Evolutionary conservation across 2,113 vertebrate genomes (phyloP), one percentile per base, ranked within the genome.

Genomic region (Petrocephalus zakoni): DNA sequence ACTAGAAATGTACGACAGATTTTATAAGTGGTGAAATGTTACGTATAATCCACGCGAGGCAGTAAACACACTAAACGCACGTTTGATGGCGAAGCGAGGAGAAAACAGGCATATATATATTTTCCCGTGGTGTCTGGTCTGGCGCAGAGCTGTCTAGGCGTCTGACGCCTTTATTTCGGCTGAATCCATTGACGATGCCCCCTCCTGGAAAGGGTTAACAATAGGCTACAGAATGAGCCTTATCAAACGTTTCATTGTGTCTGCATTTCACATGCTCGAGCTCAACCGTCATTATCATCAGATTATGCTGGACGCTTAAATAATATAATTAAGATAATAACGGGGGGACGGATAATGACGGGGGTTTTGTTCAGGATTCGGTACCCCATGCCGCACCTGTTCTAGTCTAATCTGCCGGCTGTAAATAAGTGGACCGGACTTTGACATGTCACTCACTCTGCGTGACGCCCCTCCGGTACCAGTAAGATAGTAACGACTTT

Each of bases 251-350:
- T 78, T 88, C 68, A 90, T 87, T 88, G 55, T 88, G 82, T 55
- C 88, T 29, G 68, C 25, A 55, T 89, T 86, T 81, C 88, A 87
- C 46, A 56, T 75, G 29, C 84, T 84, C 83, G 85, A 29, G 51
- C 88, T 85, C 64, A 81, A 87, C 68, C 46, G 85, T 64, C 88
- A 92, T 89, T 89, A 90, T 91, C 92, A 91, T 90, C 72, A 89
- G 85, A 90, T 88, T 55, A 87, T 90, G 91, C 91, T 34, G 92
- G 93, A 94, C 92, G 81, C 64, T 53, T 82, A 93, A 94, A 94
- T 94, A 51, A 90, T 94, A 88, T 93, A 94, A 95, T 95, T 94
- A 94, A 90, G 86, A 92, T 93, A 92, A 93, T 91, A 90, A 61
- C 34, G 58, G 91, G 90, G 55, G 91, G 61, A 29, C 87, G 84